Evolutionary conservation across 2,113 vertebrate species (phyloP), one percentile per base, ranked within the genome.

Genomic region (Scomber colias): DNA sequence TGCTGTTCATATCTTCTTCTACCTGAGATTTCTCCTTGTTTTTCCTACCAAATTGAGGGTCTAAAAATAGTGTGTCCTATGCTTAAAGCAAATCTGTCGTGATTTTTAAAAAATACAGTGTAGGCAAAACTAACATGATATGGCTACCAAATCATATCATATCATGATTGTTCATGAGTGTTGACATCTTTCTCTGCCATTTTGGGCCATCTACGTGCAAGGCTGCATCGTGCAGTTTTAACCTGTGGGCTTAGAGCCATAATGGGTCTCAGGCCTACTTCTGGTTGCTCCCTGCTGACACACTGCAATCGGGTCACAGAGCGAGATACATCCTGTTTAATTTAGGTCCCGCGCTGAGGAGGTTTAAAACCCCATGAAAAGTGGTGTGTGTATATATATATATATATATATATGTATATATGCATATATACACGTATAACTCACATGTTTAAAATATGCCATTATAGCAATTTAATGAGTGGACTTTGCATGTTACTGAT

Each of bases 201-300:
- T 19, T 9, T 40, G 17, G 24, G 5, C 19, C 35, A 9, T 40
- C 35, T 40, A 14, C 3, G 21, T 21, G 24, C 19, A 19, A 63
- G 21, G 11, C 15, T 53, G 11, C 11, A 3, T 69, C 6, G 49
- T 27, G 6, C 15, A 19, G 66, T 15, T n/a, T 35, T 40, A 55
- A 57, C n/a, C 53, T 57, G 53, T 16, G 30, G 17, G 27, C 24
- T n/a, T 14, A 7, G 35, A n/a, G n/a, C 40, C 24, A 21, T 57
- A 19, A 30, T 35, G 70, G 45, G 27, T 61, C 49, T 51, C 71
- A 54, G 71, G 71, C 44, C 73, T 66, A 49, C 40, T 76, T 76
- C 21, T 66, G 27, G 16, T 59, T 12, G 17, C 21, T 76, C 74
- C 63, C 74, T 57, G 55, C 24, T 15, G 40, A 59, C 17, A 48